Conservation (phyloP, 2,113 vertebrate species). For the Apistogramma diplotaenia region DNA sequence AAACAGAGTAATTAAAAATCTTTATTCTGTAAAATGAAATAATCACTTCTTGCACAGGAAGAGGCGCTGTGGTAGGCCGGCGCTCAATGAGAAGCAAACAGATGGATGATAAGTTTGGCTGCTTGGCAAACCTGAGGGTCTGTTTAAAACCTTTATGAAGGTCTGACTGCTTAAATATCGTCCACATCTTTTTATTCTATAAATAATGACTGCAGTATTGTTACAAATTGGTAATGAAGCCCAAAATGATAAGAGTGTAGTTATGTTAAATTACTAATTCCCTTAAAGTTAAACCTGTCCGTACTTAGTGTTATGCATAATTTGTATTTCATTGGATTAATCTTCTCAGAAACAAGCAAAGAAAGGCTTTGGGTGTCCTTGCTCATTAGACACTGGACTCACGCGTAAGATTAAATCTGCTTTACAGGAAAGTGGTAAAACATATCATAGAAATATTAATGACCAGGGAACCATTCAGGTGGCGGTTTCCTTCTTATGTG, state of each 20-base stretch:
- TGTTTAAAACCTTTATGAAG: not conserved
- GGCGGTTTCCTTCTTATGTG: not conserved
- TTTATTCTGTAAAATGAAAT: not conserved
- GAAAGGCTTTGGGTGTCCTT: not conserved
- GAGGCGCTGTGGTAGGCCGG: not conserved
- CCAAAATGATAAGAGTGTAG: not conserved
- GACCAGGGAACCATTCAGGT: not conserved
- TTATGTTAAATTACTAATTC: too few species aligned
- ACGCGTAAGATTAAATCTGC: fast-evolving
- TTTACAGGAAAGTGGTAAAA: not conserved
- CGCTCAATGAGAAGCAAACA: not conserved
- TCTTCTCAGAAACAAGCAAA: not conserved
- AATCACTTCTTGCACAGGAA: not conserved
- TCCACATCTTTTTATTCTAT: not conserved
- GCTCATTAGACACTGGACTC: not conserved
- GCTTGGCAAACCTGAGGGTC: too few species aligned
- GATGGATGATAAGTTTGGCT: too few species aligned
- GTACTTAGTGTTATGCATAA: not conserved
- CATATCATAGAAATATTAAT: not conserved
- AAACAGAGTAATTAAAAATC: not conserved
- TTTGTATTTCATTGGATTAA: not conserved
- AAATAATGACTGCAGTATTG: not conserved
- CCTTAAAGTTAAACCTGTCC: too few species aligned
- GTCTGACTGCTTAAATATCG: not conserved
- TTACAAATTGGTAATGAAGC: not conserved